Evolutionary conservation across 1,140 invertebrate species (phyloP).

Genomic region (Watersipora subatra): DNA sequence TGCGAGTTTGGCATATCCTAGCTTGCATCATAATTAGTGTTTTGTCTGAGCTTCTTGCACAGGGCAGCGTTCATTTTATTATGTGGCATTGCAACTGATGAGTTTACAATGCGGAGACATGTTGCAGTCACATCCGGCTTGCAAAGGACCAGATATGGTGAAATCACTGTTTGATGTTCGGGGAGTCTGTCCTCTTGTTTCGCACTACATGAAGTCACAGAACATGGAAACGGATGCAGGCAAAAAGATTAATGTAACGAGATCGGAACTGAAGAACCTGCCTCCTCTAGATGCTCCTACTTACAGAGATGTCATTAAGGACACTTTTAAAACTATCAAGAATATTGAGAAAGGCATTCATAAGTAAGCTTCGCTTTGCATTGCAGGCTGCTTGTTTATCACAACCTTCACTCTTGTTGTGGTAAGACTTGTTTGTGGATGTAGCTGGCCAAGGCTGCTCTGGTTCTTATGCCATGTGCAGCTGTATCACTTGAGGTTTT

Average conservation of each 20-base stretch:
- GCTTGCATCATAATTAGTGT: too few relatives aligned
- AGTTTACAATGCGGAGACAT: too few relatives aligned
- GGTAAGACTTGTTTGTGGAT: too few relatives aligned
- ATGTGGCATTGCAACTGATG: too few relatives aligned
- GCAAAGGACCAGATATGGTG: constrained; percentile 23
- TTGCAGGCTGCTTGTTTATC: too few relatives aligned
- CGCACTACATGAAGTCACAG: constrained; percentile 22
- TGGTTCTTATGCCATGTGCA: too few relatives aligned
- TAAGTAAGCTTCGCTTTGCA: neutral
- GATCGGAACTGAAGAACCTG: constrained; percentile 24
- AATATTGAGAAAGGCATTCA: neutral
- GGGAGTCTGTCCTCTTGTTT: constrained; percentile 26
- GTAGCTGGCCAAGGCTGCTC: too few relatives aligned
- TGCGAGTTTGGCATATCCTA: too few relatives aligned
- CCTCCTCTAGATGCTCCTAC: constrained; percentile 13
- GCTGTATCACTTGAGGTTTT: too few relatives aligned
- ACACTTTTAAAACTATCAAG: neutral
- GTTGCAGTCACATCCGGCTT: constrained; percentile 28
- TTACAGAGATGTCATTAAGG: neutral
- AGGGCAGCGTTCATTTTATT: too few relatives aligned
- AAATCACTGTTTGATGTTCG: constrained; percentile 19
- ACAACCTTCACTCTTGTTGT: too few relatives aligned
- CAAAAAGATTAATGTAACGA: constrained; percentile 15
- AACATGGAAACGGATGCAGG: constrained; percentile 19
- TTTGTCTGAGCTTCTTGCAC: too few relatives aligned